These are phyloP conservation scores for Diaphora mendica DNA, from an alignment of 2,888 invertebrate genomes.

Conservation along the genomic window DNA sequence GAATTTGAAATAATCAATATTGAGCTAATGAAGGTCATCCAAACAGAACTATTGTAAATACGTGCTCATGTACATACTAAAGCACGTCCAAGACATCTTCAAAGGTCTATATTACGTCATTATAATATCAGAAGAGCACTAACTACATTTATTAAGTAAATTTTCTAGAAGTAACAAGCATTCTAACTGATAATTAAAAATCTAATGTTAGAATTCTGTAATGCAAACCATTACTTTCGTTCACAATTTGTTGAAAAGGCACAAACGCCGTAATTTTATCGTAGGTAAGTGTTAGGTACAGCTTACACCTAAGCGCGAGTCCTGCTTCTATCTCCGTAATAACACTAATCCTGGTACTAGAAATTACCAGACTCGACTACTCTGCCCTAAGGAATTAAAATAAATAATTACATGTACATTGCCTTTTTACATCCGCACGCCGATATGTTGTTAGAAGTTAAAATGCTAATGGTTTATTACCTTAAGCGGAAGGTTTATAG, in stretches of 20 bases:
- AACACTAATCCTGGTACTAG: constrained; percentile 51
- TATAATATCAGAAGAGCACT: too few relatives aligned
- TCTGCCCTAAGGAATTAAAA: constrained; percentile 47
- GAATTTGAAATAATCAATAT: neutral
- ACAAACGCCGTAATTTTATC: constrained; percentile 35
- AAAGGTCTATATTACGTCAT: neutral
- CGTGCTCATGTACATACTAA: neutral
- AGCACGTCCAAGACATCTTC: neutral
- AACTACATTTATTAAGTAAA: neutral
- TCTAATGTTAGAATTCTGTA: constrained; percentile 3
- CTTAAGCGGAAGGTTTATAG: constrained; percentile 63
- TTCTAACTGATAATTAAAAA: neutral
- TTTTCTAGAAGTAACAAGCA: neutral
- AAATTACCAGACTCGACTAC: constrained; percentile 39
- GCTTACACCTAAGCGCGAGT: constrained; percentile 46
- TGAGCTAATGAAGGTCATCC: neutral
- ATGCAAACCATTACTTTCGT: constrained; percentile 22
- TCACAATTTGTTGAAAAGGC: constrained; percentile 36
- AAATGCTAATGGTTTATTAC: constrained; percentile 80
- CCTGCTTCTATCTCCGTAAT: constrained; percentile 51
- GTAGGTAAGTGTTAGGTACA: constrained; percentile 36
- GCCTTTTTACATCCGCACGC: constrained; percentile 61
- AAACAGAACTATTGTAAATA: neutral
- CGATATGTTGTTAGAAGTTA: constrained; percentile 68
- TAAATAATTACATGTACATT: constrained; percentile 64